phyloP scores from a whole-genome alignment of 2,797 vertebrate species.

The Stomatorhinus walkeri region DNA sequence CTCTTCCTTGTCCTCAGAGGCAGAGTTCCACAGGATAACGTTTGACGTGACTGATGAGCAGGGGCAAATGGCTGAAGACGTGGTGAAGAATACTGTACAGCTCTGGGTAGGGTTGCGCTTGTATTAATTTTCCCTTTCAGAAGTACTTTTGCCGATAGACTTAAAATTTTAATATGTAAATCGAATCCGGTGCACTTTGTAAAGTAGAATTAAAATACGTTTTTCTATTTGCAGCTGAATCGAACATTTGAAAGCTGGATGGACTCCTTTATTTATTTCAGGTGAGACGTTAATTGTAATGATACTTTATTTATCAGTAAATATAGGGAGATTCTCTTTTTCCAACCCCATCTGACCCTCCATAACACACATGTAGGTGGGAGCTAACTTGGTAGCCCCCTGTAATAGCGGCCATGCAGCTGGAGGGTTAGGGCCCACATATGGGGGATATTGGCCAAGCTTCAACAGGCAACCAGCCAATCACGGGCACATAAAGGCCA shows the following conservation, averaged over 20 bases:
- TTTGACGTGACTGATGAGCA: constrained; percentile 55
- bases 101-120: constrained; percentile 66
- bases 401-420: background rate
- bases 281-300: constrained; percentile 57
- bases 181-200: background rate
- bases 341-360: background rate
- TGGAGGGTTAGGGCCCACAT: background rate
- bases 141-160: background rate
- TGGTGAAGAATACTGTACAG: constrained; percentile 56
- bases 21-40: constrained; percentile 70
- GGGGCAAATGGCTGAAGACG: constrained; percentile 32
- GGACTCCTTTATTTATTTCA: constrained; percentile 68
- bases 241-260: constrained; percentile 81
- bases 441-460: background rate
- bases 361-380: background rate
- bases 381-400: background rate
- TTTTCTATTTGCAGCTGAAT: constrained; percentile 72
- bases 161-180: background rate
- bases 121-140: background rate
- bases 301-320: background rate
- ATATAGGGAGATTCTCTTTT: background rate
- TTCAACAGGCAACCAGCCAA: background rate
- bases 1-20: constrained; percentile 62
- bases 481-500: background rate
- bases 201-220: background rate